Base-by-base conservation (phyloP, 2,113 vertebrate genomes). In the Sorex fumeus region DNA sequence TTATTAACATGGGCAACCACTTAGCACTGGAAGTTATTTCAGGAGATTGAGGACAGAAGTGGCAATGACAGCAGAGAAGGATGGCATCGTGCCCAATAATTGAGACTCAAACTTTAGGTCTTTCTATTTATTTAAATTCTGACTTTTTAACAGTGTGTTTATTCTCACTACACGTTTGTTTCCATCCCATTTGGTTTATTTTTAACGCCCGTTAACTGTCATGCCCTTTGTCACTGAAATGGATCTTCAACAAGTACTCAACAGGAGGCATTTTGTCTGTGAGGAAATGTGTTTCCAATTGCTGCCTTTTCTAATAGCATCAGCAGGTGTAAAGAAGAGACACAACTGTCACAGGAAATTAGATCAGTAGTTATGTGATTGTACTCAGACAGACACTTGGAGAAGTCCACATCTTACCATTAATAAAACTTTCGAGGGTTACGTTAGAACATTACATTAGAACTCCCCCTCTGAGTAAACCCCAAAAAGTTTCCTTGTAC, bases 251-350 rank as follows among this genome's bases (percentile, higher is more conserved):
- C 43, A 50, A 19, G 19, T 78, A 30, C 78, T 72, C 7, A 27
- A 74, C 2, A 8, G 85, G 53, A 82, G 67, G 67, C 19, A 74
- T 91, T 92, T 75, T 87, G 60, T 11, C 34, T 72, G 0, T 28
- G 27, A 92, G 34, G 25, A n/a, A 94, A 87, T 57, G 7, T 82
- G 80, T 83, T 96, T 93, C 71, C 53, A 90, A 8, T 30, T 66
- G 53, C 27, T 87, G 21, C 43, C 88, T 87, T 70, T 92, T 81
- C 60, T 87, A 60, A 93, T 53, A 82, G 40, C 8, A 53, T 85
- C 83, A 32, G 3, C 72, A 88, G 57, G 84, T 53, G 0, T 57
- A 45, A 30, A 70, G 60, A 85, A 76, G 32, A 79, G 40, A 12
- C 72, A 32, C 1, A 5, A 34, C 13, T 53, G 34, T 32, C 43